Percentiles rank a stretch among this genome's conserved stretches.
phyloP scores from a whole-genome alignment of 2,113 vertebrate species.

The Chloroceryle aenea region DNA sequence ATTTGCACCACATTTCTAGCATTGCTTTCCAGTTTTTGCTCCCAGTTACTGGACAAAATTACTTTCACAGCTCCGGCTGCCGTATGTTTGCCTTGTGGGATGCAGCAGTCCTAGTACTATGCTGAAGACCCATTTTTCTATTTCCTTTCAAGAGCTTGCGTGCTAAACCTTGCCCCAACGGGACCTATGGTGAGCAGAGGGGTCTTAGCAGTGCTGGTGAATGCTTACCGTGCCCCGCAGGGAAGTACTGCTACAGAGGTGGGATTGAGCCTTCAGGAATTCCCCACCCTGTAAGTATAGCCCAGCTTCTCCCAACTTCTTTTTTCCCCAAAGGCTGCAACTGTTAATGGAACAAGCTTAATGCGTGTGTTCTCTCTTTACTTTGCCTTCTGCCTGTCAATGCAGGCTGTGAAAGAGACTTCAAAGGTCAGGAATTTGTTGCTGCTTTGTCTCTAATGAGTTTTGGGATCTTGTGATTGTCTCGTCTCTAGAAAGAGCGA shows the following conservation, averaged over 20 bases:
- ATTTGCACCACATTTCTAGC: background rate
- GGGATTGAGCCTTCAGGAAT: slow-evolving; percentile 74
- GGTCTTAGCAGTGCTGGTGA: slow-evolving; percentile 80
- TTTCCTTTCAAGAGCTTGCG: slow-evolving; percentile 72
- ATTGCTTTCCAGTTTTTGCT: background rate
- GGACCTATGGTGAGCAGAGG: slow-evolving; percentile 79
- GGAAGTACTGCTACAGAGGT: slow-evolving; percentile 83
- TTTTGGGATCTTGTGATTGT: background rate
- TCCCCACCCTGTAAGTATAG: slow-evolving; percentile 78
- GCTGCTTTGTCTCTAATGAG: background rate
- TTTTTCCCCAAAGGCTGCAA: background rate
- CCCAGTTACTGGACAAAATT: background rate
- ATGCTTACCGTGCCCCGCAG: slow-evolving; percentile 80
- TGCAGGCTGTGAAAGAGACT: background rate
- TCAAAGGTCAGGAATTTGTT: background rate
- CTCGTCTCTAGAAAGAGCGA: background rate
- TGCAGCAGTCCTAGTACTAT: background rate
- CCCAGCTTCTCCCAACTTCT: rapidly evolving
- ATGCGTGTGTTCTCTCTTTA: rapidly evolving
- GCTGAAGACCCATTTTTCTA: background rate
- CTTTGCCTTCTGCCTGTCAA: background rate
- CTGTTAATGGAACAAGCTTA: background rate
- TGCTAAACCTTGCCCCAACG: slow-evolving; percentile 84
- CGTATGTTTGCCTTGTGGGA: background rate
- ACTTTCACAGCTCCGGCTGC: background rate